A percentile compares a stretch with the other conserved stretches of the same genome.
These are phyloP conservation scores for Drosophila novamexicana DNA, from an alignment of 1,140 invertebrate species.

Conservation along the genomic window DNA sequence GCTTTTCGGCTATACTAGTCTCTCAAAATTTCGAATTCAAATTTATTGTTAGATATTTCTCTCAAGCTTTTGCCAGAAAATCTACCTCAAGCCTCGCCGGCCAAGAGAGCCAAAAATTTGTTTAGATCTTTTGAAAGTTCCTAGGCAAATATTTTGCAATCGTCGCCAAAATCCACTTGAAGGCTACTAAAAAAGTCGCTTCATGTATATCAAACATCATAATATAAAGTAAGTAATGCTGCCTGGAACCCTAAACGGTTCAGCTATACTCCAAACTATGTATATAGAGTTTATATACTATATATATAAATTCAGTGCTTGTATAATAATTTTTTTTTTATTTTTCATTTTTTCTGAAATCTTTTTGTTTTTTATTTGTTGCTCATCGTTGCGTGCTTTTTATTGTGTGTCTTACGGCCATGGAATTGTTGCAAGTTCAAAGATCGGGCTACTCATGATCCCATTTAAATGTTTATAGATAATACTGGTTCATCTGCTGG, in stretches of 20 bases:
- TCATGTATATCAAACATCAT: conserved; percentile 33
- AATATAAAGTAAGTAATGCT: conserved; percentile 71
- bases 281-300: conserved; percentile 57
- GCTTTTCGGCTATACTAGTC: conserved; percentile 59
- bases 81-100: conserved; percentile 1
- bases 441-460: conserved; percentile 7
- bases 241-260: conserved; percentile 70
- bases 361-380: conserved; percentile 15
- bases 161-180: neutral
- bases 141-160: neutral
- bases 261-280: conserved; percentile 60
- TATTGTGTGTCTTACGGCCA: conserved; percentile 42
- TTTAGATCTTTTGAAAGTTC: neutral
- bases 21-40: conserved; percentile 43
- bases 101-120: neutral
- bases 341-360: conserved; percentile 16
- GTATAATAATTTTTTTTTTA: conserved; percentile 49
- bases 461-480: conserved; percentile 17
- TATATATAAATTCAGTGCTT: conserved; percentile 81
- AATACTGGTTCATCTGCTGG: conserved; percentile 29
- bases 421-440: conserved; percentile 50
- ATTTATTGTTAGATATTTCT: conserved; percentile 18
- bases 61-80: conserved; percentile 8
- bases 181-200: conserved; percentile 22
- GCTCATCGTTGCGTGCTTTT: conserved; percentile 57